Evolutionary conservation across 2,888 invertebrate species (phyloP).

Genomic region (Invenusta paracnida): DNA sequence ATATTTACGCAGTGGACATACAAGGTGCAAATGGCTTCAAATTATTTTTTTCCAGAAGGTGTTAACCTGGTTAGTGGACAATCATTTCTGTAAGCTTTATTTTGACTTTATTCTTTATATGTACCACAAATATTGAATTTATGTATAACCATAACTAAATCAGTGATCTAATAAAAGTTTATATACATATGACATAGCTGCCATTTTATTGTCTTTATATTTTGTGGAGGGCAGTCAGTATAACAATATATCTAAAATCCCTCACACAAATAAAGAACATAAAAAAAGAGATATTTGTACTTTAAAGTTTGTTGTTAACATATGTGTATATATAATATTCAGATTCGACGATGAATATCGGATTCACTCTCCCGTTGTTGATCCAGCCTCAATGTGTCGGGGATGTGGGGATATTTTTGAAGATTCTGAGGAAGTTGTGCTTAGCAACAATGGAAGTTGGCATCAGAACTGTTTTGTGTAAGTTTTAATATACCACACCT

Average conservation of each 20-base stretch:
- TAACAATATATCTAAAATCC: background rate
- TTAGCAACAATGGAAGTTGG: slow-evolving; percentile 33
- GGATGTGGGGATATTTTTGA: background rate
- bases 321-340: background rate
- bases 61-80: background rate
- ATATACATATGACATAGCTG: too few relatives aligned
- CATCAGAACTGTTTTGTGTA: slow-evolving; percentile 42
- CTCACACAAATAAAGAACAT: too few relatives aligned
- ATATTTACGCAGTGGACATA: too few relatives aligned
- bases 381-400: background rate
- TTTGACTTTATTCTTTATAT: background rate
- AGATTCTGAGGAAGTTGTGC: slow-evolving; percentile 4
- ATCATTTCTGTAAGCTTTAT: background rate
- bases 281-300: too few relatives aligned
- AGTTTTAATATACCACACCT: too few relatives aligned
- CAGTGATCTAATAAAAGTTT: too few relatives aligned
- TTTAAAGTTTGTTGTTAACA: too few relatives aligned
- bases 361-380: background rate
- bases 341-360: slow-evolving; percentile 1
- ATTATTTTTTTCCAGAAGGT: background rate
- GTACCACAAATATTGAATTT: background rate
- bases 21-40: too few relatives aligned
- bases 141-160: background rate
- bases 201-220: too few relatives aligned
- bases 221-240: too few relatives aligned